Base-by-base conservation (phyloP, 2,797 vertebrate species). In the Darevskia nairensis region DNA sequence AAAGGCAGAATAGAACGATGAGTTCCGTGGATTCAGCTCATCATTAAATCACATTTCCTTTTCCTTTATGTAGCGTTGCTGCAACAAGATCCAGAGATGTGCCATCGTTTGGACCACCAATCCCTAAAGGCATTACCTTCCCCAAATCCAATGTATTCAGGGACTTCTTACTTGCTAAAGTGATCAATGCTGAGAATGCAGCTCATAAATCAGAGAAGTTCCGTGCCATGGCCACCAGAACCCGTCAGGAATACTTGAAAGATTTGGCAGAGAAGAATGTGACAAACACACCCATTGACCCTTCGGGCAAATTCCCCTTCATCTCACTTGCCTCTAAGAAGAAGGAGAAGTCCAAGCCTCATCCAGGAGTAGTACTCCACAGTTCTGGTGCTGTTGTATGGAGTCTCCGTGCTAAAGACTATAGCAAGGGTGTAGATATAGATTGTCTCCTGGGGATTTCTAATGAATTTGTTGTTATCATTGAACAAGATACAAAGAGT, bases 121-220 rank as follows among this genome's bases (percentile, higher is more conserved):
- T 99, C 93, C 98, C 98, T 21, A 98, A 98, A 97, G 98, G 98
- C 2, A 98, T 99, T 94, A 99, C 98, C 0, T 99, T 99, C 96
- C 99, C 99, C 61, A 99, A 99, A 94, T 99, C 99, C 84, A 98
- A 98, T 0, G 98, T 99, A 86, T 99, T 99, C 96, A 98, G 98
- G 98, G 98, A 99, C 98, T 99, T 99, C 95, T 97, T 99, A 88
- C 93, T 99, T 92, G 97, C 98, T 92, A 99, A 99, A 97, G 98
- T 99, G 90, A 98, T 99, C 93, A 99, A 99, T 89, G 99, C 98
- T 0, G 99, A 99, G 96, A 99, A 99, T 92, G 99, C 99, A 19
- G 98, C 98, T 91, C 98, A 99, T 93, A 99, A 99, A 95, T 99
- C 99, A 0, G 98, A 99, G 25, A 99, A 99, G 95, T 99, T 99